A percentile compares a stretch with the other conserved stretches of the same genome.
These are phyloP conservation scores for Teleogryllus oceanicus DNA, from an alignment of 2,888 invertebrate genomes.

Conservation along the genomic window DNA sequence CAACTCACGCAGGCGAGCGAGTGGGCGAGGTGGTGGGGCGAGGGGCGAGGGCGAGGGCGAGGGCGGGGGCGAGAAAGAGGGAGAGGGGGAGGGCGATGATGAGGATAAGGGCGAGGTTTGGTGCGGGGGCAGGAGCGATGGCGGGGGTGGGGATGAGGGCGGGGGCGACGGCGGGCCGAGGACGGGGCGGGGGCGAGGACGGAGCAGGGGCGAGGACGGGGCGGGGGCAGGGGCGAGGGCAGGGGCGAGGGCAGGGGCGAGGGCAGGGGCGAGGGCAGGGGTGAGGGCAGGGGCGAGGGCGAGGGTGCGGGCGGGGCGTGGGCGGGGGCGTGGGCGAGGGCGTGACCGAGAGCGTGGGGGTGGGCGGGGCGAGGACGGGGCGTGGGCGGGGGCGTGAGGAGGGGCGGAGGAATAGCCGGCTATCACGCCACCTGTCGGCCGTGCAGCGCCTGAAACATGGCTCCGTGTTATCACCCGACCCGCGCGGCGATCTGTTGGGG, in stretches of 20 bases:
- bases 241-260: background rate
- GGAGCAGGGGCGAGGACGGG: too few species aligned
- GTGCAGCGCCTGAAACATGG: background rate
- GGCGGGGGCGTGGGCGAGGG: background rate
- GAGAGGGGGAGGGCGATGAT: background rate
- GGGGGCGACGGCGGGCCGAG: too few species aligned
- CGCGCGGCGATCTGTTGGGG: constrained; percentile 18
- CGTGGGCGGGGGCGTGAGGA: background rate
- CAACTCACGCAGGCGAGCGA: too few species aligned
- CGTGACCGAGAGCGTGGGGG: background rate
- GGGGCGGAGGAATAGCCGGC: background rate
- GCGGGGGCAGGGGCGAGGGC: too few species aligned
- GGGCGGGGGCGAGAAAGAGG: background rate
- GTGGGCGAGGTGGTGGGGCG: too few species aligned
- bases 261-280: background rate
- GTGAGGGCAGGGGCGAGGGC: background rate
- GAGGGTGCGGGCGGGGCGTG: too few species aligned
- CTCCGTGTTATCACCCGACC: background rate
- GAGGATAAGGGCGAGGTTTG: too few species aligned
- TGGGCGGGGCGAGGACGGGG: background rate
- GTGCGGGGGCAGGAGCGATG: too few species aligned
- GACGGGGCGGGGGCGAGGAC: background rate
- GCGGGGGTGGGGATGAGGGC: too few species aligned
- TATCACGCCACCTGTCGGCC: background rate
- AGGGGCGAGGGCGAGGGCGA: background rate